phyloP scores from a whole-genome alignment of 2,888 invertebrate genomes.

The Papilio protenor region DNA sequence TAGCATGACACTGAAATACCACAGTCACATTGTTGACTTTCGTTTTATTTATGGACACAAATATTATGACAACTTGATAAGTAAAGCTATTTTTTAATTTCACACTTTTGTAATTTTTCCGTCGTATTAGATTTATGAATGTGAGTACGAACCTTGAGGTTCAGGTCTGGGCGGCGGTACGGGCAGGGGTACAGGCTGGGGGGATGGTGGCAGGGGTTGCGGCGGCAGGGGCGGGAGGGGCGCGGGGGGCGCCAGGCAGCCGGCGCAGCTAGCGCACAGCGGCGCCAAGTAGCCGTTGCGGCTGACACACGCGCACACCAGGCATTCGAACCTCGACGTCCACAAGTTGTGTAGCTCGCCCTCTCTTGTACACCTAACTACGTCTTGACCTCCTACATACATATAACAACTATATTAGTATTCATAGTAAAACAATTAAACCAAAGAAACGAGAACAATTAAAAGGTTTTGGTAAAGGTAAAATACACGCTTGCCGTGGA shows the following conservation, averaged over 20 bases:
- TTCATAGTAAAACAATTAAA: not conserved
- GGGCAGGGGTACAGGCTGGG: constrained; percentile 37
- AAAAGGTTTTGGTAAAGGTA: not conserved
- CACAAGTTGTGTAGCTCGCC: constrained; percentile 65
- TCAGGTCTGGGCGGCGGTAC: constrained; percentile 42
- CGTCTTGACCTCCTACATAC: constrained; percentile 56
- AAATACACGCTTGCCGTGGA: not conserved
- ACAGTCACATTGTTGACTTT: not conserved
- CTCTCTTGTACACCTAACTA: constrained; percentile 56
- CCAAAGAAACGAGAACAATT: not conserved
- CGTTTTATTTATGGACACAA: not conserved
- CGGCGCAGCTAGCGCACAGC: constrained; percentile 64
- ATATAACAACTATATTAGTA: not conserved
- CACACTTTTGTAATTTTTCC: too few species aligned
- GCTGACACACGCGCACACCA: constrained; percentile 68
- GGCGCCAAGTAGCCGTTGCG: constrained; percentile 56
- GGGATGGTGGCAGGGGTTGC: constrained; percentile 42
- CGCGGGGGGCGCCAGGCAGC: constrained; percentile 51
- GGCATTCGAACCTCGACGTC: constrained; percentile 57
- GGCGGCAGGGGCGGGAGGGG: constrained; percentile 37
- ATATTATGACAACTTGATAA: not conserved
- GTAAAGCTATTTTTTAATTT: too few species aligned
- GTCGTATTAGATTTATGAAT: not conserved
- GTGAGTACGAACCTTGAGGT: constrained; percentile 48
- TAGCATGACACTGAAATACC: constrained; percentile 57